Evolutionary conservation across 2,113 vertebrate genomes (phyloP).

Genomic region (Cariama cristata): DNA sequence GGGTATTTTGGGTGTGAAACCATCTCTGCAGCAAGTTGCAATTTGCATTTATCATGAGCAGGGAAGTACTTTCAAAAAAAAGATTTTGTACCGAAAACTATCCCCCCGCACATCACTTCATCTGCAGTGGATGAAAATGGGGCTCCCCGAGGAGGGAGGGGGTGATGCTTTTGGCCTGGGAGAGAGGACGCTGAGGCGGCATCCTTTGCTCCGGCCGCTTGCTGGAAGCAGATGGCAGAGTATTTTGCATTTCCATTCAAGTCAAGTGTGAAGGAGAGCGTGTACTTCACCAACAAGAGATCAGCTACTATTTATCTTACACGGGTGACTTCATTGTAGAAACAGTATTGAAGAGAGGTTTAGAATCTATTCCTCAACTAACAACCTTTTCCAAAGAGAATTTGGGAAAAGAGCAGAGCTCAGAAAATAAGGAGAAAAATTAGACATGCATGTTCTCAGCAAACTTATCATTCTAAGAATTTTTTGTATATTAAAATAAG

Average conservation of each 20-base stretch:
- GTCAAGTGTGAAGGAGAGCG: background rate
- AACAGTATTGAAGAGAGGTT: background rate
- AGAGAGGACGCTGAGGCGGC: background rate
- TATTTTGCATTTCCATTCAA: background rate
- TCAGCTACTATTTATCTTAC: conserved; percentile 16
- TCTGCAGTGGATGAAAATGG: rapidly evolving
- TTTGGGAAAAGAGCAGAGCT: background rate
- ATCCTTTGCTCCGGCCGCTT: background rate
- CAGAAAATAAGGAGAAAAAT: background rate
- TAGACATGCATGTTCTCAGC: rapidly evolving
- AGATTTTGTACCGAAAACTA: background rate
- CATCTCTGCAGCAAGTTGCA: background rate
- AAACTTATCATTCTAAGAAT: background rate
- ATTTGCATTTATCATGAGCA: background rate
- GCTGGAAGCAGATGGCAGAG: conserved; percentile 16
- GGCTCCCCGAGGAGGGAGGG: background rate
- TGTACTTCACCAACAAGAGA: background rate
- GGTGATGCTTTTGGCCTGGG: background rate
- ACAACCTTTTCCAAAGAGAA: background rate
- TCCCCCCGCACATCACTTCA: rapidly evolving
- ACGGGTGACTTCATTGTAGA: background rate
- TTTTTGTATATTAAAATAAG: background rate
- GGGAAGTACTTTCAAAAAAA: background rate
- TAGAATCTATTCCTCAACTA: background rate
- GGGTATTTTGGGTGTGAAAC: background rate